Evolutionary conservation across 2,888 invertebrate genomes (phyloP), one percentile per base, ranked within the genome.

Genomic region (Microchrysa polita): DNA sequence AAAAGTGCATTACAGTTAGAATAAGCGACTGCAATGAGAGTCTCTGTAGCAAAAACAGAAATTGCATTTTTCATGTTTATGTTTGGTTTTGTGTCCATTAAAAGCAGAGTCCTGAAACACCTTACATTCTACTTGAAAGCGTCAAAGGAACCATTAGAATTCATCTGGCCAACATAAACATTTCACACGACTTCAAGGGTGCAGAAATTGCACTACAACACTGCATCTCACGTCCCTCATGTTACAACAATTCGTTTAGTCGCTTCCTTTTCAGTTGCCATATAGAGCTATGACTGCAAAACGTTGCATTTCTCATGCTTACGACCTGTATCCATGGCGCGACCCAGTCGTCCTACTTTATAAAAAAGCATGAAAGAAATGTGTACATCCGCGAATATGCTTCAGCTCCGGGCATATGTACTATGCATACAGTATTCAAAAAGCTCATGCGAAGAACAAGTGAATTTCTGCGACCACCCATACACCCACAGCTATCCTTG

Each of bases 341-440:
- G 16, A 9, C 2, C 61, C 34, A 12, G 4, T 40, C 42, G n/a
- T 61, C 55, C 55, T 20, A 59, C n/a, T 40, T 61, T 23, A 14
- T n/a, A 12, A 12, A 48, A 42, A 63, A 20, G 5, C n/a, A n/a
- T n/a, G n/a, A n/a, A n/a, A n/a, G 63, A 16, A 63, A 63, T 20
- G 40, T 57, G 34, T 40, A 55, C 57, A 69, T 57, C 48, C 57
- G 42, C 18, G 69, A 69, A 69, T 69, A 69, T 40, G 57, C 53
- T 67, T 40, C 67, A 40, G 40, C 67, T 53, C 16, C 57, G 55
- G 40, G 69, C 69, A 69, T 69, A 57, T 69, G 69, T 20, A n/a
- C n/a, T n/a, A 69, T 34, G 27, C 4, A 34, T 34, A n/a, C n/a
- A n/a, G 27, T 34, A 2, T 7, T 5, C 57, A 57, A 22, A 69